phyloP scores from a whole-genome alignment of 2,113 vertebrate species.

The Puffinus mauretanicus region DNA sequence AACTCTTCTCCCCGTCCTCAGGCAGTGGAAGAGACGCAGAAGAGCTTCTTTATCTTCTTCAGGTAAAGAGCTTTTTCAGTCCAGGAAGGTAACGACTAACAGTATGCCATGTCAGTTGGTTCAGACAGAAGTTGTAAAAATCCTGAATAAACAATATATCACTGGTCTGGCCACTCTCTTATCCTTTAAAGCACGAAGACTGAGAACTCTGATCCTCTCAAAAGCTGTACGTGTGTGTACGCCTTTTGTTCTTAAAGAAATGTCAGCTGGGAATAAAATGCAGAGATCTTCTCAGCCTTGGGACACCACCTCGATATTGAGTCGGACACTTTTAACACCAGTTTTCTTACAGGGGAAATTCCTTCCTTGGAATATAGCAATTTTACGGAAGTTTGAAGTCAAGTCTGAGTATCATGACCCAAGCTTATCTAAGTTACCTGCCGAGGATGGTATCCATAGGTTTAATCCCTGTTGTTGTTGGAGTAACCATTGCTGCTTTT shows the following conservation, averaged over 20 bases:
- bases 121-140: background rate
- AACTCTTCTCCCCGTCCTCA: background rate
- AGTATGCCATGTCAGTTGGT: background rate
- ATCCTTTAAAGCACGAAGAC: background rate
- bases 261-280: background rate
- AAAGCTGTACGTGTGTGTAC: rapidly evolving
- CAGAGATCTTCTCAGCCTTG: background rate
- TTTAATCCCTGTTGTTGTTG: background rate
- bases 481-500: background rate
- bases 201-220: background rate
- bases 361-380: background rate
- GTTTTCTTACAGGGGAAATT: background rate
- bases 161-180: background rate
- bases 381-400: background rate
- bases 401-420: background rate
- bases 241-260: background rate
- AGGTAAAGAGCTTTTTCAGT: background rate
- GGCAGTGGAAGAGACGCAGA: background rate
- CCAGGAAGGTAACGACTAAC: background rate
- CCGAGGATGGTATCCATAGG: background rate
- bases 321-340: background rate
- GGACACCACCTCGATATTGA: background rate
- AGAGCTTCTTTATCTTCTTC: background rate
- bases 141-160: background rate
- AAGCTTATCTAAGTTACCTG: background rate